Evolutionary conservation across 2,888 invertebrate genomes (phyloP), one percentile per base, ranked within the genome.

Genomic region (Hylaea fasciaria): DNA sequence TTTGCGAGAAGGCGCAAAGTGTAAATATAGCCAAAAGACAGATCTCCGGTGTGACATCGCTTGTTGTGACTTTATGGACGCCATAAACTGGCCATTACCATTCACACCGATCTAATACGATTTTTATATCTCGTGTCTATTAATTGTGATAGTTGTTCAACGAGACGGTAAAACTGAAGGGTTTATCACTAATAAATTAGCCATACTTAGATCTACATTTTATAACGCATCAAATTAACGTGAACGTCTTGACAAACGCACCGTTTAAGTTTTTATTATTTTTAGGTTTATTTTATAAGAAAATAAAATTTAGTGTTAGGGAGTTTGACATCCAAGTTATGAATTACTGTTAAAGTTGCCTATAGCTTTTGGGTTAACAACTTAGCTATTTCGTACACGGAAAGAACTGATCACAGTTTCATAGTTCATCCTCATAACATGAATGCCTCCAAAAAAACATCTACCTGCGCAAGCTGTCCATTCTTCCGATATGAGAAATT

Each of bases 91-190:
- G 73, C 79, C 76, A 83, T 86, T 85, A 85, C 82, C 76, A 86
- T 89, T 86, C 85, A 86, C 84, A 83, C 81, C 77, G 78, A 81
- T 84, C 80, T 86, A 82, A 86, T 85, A 83, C 83, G 81, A 82
- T 82, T 87, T 85, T 86, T 87, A 86, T 85, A 77, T 76, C 76
- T 78, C 72, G 62, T 78, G 73, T 80, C 77, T 86, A 83, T 85
- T 86, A 87, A 86, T 87, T 84, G 80, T 81, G 76, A 80, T 82
- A 82, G 83, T 85, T 82, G 83, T 82, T 78, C 69, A 80, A 80
- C 80, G 70, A 73, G 78, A 70, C 73, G 78, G 75, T 89, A 83
- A 85, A 86, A 77, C 80, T 79, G 72, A 80, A 82, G 80, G 77
- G 73, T 87, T 85, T 86, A 84, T 83, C 73, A 71, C 71, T 75